Evolutionary conservation across 2,888 invertebrate species (phyloP).

Genomic region (Drosophila ustulata): DNA sequence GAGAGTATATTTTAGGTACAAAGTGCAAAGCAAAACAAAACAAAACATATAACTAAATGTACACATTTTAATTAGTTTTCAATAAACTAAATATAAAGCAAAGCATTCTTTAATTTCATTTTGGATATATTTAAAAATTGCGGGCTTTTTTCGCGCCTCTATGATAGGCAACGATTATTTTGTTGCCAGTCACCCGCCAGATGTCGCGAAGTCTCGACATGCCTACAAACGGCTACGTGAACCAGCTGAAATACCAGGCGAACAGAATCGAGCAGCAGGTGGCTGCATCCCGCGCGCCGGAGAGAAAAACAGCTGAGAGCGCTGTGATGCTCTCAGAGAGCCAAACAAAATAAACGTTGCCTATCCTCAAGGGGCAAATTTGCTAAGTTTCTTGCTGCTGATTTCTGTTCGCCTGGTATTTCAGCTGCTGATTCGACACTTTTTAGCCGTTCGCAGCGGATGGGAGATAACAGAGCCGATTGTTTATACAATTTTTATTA

Average conservation of each 20-base stretch:
- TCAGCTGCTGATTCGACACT: background rate
- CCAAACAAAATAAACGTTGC: background rate
- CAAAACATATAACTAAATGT: conserved; percentile 55
- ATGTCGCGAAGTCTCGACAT: too few species aligned
- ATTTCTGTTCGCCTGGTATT: background rate
- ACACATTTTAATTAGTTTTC: conserved; percentile 71
- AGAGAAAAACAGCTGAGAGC: too few species aligned
- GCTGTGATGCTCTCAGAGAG: too few species aligned
- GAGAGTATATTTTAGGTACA: conserved; percentile 74
- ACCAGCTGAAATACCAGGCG: too few species aligned
- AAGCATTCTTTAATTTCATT: background rate
- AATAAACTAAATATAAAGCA: conserved; percentile 66
- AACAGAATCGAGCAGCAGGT: too few species aligned
- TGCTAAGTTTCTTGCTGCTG: background rate
- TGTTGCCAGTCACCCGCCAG: too few species aligned
- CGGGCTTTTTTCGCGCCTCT: too few species aligned
- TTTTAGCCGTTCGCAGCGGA: background rate
- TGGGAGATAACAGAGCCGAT: too few species aligned
- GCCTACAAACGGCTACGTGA: too few species aligned
- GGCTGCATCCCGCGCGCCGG: too few species aligned
- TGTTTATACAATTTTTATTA: too few species aligned
- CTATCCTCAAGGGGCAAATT: background rate
- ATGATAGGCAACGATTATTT: too few species aligned
- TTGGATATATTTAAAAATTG: background rate
- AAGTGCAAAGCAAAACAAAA: conserved; percentile 68